phyloP scores from a whole-genome alignment of 2,797 vertebrate genomes.

The Galaxias olidus region DNA sequence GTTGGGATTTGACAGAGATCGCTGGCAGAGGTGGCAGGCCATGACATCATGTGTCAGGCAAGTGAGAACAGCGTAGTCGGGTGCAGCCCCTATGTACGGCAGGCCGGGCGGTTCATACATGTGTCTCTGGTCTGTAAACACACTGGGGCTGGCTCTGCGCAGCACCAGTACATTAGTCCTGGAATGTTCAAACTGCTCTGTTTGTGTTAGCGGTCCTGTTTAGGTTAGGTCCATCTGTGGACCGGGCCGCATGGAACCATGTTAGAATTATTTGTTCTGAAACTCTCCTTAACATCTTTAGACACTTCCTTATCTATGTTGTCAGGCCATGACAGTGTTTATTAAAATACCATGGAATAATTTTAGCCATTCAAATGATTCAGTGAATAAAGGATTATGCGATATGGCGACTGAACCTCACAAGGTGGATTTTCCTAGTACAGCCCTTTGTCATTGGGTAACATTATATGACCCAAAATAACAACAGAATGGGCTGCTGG shows the following conservation, averaged over 20 bases:
- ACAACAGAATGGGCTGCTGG: constrained; percentile 5
- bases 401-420: too few relatives aligned
- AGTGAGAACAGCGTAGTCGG: constrained; percentile 35
- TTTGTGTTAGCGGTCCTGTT: too few relatives aligned
- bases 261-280: too few relatives aligned
- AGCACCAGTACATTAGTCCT: constrained; percentile 11
- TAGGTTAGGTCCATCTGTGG: too few relatives aligned
- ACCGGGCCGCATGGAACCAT: too few relatives aligned
- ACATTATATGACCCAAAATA: constrained; percentile 3
- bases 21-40: constrained; percentile 34
- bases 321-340: too few relatives aligned
- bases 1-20: constrained; percentile 24
- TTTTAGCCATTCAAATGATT: neutral
- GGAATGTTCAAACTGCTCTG: constrained; percentile 14
- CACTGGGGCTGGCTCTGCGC: constrained; percentile 4
- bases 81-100: constrained; percentile 34
- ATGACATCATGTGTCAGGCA: constrained; percentile 58
- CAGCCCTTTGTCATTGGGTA: neutral
- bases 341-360: too few relatives aligned
- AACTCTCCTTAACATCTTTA: too few relatives aligned
- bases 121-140: constrained; percentile 47
- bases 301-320: too few relatives aligned
- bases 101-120: constrained; percentile 20
- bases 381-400: neutral
- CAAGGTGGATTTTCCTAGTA: neutral